Conservation (phyloP, 2,888 invertebrate species). For the Lepidocyrtinus sp. region DNA sequence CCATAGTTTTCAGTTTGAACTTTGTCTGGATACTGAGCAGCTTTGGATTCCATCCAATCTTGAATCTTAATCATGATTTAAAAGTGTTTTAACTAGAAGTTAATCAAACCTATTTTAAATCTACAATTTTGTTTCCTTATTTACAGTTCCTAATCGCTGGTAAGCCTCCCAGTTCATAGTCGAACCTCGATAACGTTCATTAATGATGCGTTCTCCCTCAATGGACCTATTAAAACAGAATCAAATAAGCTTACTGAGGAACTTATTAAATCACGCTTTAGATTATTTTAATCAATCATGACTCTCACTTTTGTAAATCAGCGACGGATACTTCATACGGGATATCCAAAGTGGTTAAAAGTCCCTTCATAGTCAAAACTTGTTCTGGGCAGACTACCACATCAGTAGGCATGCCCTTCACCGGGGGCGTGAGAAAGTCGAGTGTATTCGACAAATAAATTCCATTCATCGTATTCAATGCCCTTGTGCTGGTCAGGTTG, state of each 20-base stretch:
- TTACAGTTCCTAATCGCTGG: conserved; percentile 63
- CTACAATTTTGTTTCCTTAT: neutral
- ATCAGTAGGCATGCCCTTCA: conserved; percentile 77
- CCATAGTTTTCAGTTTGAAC: conserved; percentile 82
- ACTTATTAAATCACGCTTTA: neutral
- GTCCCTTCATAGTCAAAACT: conserved; percentile 43
- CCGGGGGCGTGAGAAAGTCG: conserved; percentile 77
- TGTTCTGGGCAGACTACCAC: conserved; percentile 81
- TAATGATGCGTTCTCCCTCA: neutral
- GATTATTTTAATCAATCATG: neutral
- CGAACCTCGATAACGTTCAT: neutral
- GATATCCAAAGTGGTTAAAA: conserved; percentile 54
- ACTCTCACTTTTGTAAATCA: conserved; percentile 58
- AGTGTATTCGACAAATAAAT: conserved; percentile 53
- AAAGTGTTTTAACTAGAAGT: neutral
- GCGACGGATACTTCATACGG: conserved; percentile 56
- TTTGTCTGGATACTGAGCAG: conserved; percentile 78
- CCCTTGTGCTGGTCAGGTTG: conserved; percentile 48
- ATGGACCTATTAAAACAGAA: neutral
- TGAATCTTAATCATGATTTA: conserved; percentile 68
- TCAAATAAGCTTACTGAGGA: neutral
- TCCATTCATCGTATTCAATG: conserved; percentile 52
- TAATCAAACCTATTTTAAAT: conserved; percentile 1
- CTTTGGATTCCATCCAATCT: conserved; percentile 77
- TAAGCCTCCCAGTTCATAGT: conserved; percentile 65